Evolutionary conservation across 2,113 vertebrate genomes (phyloP).

Genomic region (Melanotaenia duboulayi): DNA sequence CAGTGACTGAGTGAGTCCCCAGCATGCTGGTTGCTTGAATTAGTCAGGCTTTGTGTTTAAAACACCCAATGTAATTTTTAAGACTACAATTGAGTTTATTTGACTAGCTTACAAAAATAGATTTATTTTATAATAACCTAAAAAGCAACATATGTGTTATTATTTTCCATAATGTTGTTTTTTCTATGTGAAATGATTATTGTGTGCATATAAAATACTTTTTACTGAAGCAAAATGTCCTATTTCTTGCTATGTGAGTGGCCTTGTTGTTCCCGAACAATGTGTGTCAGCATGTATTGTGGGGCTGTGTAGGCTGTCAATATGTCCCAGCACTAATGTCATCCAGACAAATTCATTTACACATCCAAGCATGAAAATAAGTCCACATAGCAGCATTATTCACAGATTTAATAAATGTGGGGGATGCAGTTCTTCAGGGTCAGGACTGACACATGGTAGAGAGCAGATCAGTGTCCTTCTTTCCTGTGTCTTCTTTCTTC

Average conservation of each 20-base stretch:
- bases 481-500: constrained; percentile 2
- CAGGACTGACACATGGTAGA: neutral
- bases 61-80: too few relatives aligned
- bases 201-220: neutral
- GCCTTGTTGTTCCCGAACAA: constrained; percentile 40
- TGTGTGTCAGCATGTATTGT: constrained; percentile 42
- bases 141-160: too few relatives aligned
- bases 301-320: constrained; percentile 28
- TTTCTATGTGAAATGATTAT: neutral
- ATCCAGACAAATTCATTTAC: constrained; percentile 40
- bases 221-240: neutral
- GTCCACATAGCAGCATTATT: neutral
- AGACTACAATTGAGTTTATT: too few relatives aligned
- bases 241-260: constrained; percentile 8
- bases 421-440: constrained; percentile 27
- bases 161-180: neutral
- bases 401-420: constrained; percentile 3
- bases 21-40: too few relatives aligned
- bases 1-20: too few relatives aligned
- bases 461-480: neutral
- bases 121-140: too few relatives aligned
- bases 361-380: constrained; percentile 46
- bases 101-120: too few relatives aligned
- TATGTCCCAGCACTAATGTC: constrained; percentile 45
- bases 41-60: too few relatives aligned